Evolutionary conservation across 2,888 invertebrate genomes (phyloP), one percentile per base, ranked within the genome.

Genomic region (Ferrisia virgata): DNA sequence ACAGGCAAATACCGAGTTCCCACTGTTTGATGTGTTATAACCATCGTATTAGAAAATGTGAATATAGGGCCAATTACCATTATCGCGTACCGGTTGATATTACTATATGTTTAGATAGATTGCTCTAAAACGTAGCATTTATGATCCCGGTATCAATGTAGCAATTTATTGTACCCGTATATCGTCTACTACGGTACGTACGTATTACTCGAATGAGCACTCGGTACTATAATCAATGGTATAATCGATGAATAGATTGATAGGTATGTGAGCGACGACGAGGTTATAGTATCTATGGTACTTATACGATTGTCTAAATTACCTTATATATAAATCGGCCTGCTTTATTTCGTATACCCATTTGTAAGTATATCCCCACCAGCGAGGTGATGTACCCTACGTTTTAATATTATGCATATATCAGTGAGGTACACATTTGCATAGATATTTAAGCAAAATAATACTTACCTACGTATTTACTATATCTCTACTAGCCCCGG

Each of bases 191-290:
- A n/a, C 31, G 28, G 6, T n/a, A n/a, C n/a, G n/a, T n/a, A n/a
- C n/a, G n/a, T n/a, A n/a, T n/a, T n/a, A n/a, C n/a, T n/a, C n/a
- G n/a, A n/a, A n/a, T n/a, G n/a, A n/a, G n/a, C n/a, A 64, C 13
- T 15, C 28, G 18, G 64, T 64, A 64, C 64, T 64, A 64, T 64
- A 64, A 64, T 64, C 64, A 64, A 64, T 64, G 64, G 64, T 64
- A n/a, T n/a, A 64, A 64, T 64, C 64, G 64, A 64, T 64, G 64
- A 64, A 64, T 64, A 64, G 64, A 64, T 64, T 64, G 64, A 64
- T 64, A 64, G 64, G 25, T 64, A 64, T 28, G 64, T 13, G 31
- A n/a, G n/a, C n/a, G n/a, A n/a, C 64, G 64, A 15, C 64, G 64
- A 64, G 64, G 64, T 64, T 28, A 28, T 64, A 64, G 13, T 18